Evolutionary conservation across 92 coral and sea anemone genomes (phyloP), one percentile per base, ranked within the genome.

Genomic region (Blastomussa wellsi): DNA sequence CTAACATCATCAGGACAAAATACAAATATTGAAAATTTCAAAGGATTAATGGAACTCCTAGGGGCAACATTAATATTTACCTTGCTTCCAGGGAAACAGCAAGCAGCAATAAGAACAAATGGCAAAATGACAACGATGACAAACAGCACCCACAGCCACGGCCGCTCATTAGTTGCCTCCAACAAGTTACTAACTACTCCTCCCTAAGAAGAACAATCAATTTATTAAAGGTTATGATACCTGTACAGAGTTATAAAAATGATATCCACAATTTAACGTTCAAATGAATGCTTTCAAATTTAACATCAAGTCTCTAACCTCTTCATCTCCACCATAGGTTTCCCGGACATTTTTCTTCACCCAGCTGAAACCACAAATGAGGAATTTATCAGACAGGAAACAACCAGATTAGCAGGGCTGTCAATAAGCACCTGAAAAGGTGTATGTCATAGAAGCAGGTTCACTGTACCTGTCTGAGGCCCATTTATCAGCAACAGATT

Each of bases 71-170:
- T 13, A 44, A 44, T 8, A 64, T 78, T 47, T 68, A 96, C 98
- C 98, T 96, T 96, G 69, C 96, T 88, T 70, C 99, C 93, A 42
- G 99, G 99, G 91, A 89, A 95, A 84, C 99, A 97, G 88, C 95
- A 97, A 31, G 97, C 99, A 36, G 99, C 99, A 78, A 97, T 97
- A 68, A 97, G 90, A 28, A 95, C 96, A 89, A 97, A 97, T 26
- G 99, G 99, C 66, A 95, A 92, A 72, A 97, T 93, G 20, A 97
- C 93, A 38, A 95, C 99, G 65, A 97, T 91, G 32, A 95, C 91
- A 85, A 94, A 95, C 90, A 96, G 86, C 85, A 97, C 98, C 98
- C 99, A 95, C 52, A 97, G 83, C 99, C 99, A 97, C 42, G 99
- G 99, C 29, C 99, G 88, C 85, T 97, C 99, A 79, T 93, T 93